Base-by-base conservation (phyloP, 2,888 invertebrate genomes). In the Prosopocoilus inquinatus region DNA sequence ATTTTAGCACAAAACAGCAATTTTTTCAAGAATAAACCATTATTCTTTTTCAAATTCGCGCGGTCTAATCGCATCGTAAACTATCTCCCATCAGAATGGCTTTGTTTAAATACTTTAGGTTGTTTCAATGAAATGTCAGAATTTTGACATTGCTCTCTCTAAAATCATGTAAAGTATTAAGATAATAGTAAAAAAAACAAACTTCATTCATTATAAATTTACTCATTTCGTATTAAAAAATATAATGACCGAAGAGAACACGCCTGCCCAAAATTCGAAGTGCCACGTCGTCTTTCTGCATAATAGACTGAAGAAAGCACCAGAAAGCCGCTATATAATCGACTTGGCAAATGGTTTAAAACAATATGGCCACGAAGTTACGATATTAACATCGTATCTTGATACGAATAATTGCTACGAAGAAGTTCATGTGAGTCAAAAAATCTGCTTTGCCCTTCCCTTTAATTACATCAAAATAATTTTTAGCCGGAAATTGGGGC, bases 231-330 rank as follows among this genome's bases (percentile, higher is more conserved):
- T 35, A 53, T 41, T 20, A 15, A 11, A 11, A 41, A 41, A 43
- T 41, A 41, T 33, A 41, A 53, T 53, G 53, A 12, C 43, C 9
- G 41, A 43, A 43, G 41, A 48, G 20, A 28, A 15, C 32, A 15
- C 41, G 15, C 8, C 13, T 12, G 43, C 47, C 13, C 43, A 9
- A 41, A 48, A 13, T 32, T 43, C 53, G 35, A 53, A 52, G 45
- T 53, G 51, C 57, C 70, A 69, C 55, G 66, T 74, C 9, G 67
- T 70, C 12, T 67, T 75, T 51, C 61, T 75, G 56, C 75, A 73
- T 51, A 67, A 72, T 51, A 70, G 69, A 64, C 58, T 75, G 20
- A 58, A 64, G 3, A 72, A 67, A 50, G 64, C 67, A 50, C 61
- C 65, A 46, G 66, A 70, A 34, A 75, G 75, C 54, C 60, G 70